phyloP scores from a whole-genome alignment of 2,888 invertebrate species.

The Xestoiulus laeticollis region DNA sequence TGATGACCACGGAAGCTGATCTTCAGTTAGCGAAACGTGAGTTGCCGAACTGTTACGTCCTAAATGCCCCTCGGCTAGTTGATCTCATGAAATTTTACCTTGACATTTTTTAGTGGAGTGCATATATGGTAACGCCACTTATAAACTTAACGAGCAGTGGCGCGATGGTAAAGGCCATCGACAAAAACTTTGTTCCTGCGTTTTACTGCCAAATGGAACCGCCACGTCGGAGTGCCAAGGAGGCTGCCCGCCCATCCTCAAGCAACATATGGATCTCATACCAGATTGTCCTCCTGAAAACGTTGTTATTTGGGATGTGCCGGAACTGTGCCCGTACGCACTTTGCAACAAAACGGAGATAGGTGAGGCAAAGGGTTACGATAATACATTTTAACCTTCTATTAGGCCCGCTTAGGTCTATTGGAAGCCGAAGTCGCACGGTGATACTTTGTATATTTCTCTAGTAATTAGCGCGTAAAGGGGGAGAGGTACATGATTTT shows the following conservation, averaged over 20 bases:
- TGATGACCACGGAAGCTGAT: not conserved
- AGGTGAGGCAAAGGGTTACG: too few species aligned
- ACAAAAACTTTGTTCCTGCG: constrained; percentile 58
- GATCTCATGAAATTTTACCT: not conserved
- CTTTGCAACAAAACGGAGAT: constrained; percentile 56
- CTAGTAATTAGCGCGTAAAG: too few species aligned
- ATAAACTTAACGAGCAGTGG: constrained; percentile 59
- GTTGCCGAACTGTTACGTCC: not conserved
- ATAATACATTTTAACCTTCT: too few species aligned
- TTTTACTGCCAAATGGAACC: constrained; percentile 58
- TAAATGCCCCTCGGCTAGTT: not conserved
- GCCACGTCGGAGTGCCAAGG: constrained; percentile 58
- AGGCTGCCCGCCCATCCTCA: constrained; percentile 58
- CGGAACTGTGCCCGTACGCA: constrained; percentile 57
- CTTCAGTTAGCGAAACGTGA: constrained; percentile 32
- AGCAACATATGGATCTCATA: constrained; percentile 58
- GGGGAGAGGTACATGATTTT: too few species aligned
- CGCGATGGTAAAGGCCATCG: constrained; percentile 58
- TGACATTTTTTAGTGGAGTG: constrained; percentile 44
- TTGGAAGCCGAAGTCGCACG: too few species aligned
- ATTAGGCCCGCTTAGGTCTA: too few species aligned
- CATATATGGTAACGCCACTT: constrained; percentile 52
- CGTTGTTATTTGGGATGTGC: constrained; percentile 58
- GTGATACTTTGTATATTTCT: too few species aligned
- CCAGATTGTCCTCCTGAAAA: constrained; percentile 59